Conservation (phyloP, 2,888 invertebrate species). For the Strigamia maritima region DNA sequence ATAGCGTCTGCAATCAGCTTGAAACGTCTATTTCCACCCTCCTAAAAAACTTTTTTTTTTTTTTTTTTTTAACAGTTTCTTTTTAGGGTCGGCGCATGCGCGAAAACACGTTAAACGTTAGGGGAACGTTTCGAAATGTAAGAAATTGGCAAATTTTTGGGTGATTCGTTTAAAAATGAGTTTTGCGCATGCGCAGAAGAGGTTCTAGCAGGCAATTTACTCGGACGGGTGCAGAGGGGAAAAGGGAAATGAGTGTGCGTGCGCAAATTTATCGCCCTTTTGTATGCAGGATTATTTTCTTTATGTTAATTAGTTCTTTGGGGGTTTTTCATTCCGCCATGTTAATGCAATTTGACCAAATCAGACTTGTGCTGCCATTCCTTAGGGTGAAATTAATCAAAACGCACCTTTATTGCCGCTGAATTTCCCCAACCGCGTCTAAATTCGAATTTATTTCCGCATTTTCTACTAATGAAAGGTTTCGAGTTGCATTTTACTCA, state of each 20-base stretch:
- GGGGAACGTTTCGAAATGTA: neutral
- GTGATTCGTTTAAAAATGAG: no score
- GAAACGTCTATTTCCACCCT: no score
- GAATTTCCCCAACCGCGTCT: neutral
- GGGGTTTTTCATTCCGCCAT: constrained; percentile 7
- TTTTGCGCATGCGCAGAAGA: neutral
- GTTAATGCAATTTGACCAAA: constrained; percentile 19
- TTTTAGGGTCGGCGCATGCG: no score
- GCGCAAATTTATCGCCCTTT: constrained; percentile 8
- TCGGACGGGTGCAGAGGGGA: constrained; percentile 1
- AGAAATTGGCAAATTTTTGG: neutral
- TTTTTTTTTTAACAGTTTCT: no score
- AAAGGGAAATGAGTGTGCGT: neutral
- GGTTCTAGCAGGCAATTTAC: neutral
- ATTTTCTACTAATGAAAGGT: neutral
- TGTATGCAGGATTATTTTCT: constrained; percentile 16
- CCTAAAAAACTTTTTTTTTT: no score
- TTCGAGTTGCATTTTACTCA: no score
- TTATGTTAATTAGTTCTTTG: constrained; percentile 11
- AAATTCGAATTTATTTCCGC: neutral
- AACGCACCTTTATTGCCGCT: neutral
- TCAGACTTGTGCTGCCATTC: neutral
- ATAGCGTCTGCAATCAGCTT: neutral
- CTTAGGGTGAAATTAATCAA: constrained; percentile 1
- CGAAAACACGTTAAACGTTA: neutral